Conservation (phyloP, 2,113 vertebrate species). For the Azemiops feae region DNA sequence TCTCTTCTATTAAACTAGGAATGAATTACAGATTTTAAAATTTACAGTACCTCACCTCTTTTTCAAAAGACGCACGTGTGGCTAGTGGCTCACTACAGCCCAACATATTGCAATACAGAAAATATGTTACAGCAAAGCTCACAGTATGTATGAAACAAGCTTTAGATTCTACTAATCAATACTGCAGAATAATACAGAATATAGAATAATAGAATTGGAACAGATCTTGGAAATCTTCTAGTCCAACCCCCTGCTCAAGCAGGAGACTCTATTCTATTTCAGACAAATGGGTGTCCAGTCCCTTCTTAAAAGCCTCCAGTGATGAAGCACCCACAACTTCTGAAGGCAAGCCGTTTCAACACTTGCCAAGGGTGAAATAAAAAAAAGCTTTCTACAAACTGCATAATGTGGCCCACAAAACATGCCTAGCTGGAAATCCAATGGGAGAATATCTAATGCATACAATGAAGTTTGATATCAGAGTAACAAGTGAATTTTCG, state of each 20-base stretch:
- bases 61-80: background rate
- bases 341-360: background rate
- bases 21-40: background rate
- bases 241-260: too few species aligned
- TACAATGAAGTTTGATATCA: background rate
- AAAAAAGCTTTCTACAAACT: background rate
- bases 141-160: too few species aligned
- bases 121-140: background rate
- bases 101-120: background rate
- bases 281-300: background rate
- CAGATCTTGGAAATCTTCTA: background rate
- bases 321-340: background rate
- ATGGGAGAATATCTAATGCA: background rate
- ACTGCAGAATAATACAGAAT: background rate
- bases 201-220: background rate
- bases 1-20: conserved; percentile 7
- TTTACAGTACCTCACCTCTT: background rate
- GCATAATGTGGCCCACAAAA: background rate
- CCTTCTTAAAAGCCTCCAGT: background rate
- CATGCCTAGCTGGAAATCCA: background rate
- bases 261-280: background rate
- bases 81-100: background rate
- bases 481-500: background rate
- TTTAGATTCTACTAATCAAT: background rate
- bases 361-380: background rate